Conservation (phyloP, 1,140 invertebrate species). For the Himalopsyche phryganea region DNA sequence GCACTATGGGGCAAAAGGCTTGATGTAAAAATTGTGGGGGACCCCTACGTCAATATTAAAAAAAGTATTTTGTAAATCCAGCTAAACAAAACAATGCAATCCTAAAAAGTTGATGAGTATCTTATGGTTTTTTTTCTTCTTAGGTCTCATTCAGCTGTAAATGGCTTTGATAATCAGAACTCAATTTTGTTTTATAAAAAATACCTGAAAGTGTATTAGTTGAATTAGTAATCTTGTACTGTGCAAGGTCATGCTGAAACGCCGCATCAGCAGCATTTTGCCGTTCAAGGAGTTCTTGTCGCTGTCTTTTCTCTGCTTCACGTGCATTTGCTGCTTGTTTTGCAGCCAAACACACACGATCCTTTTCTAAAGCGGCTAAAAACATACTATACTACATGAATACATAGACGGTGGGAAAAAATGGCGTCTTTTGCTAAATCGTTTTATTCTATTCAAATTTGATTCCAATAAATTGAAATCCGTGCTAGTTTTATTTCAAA, state of each 20-base stretch:
- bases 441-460: not conserved
- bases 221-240: slow-evolving; percentile 19
- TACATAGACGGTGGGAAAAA: too few species aligned
- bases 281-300: slow-evolving; percentile 11
- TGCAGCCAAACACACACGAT: slow-evolving; percentile 1
- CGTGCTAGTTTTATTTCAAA: not conserved
- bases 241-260: slow-evolving; percentile 20
- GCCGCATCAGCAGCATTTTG: slow-evolving; percentile 19
- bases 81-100: too few species aligned
- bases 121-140: not conserved
- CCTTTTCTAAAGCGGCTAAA: slow-evolving; percentile 12
- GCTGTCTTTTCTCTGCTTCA: slow-evolving; percentile 12
- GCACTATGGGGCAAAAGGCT: too few species aligned
- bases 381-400: too few species aligned
- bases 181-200: too few species aligned
- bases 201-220: slow-evolving; percentile 10
- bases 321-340: slow-evolving; percentile 16
- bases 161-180: too few species aligned
- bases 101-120: too few species aligned
- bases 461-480: not conserved
- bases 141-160: too few species aligned
- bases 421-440: too few species aligned
- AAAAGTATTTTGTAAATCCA: too few species aligned
- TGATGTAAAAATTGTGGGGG: too few species aligned
- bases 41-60: too few species aligned